A percentile compares a stretch with the other conserved stretches of the same genome.
phyloP scores from a whole-genome alignment of 2,797 vertebrate species.

The Pelochelys cantorii region DNA sequence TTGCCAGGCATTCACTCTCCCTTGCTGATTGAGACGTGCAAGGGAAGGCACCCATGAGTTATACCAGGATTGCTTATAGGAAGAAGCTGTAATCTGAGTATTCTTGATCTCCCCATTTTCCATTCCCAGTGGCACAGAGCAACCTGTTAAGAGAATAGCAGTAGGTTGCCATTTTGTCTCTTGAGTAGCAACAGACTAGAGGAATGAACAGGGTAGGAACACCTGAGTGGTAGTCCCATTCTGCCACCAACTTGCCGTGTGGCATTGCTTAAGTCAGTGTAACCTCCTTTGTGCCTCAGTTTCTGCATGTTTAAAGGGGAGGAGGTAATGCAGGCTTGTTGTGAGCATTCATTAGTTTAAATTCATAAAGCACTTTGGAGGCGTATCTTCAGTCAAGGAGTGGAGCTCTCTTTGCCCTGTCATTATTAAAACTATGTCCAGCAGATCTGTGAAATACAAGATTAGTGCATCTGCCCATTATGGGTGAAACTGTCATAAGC shows the following conservation, averaged over 20 bases:
- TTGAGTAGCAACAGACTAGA: background rate
- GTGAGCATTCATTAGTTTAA: background rate
- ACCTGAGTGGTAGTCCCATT: background rate
- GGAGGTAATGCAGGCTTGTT: background rate
- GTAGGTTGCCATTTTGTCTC: background rate
- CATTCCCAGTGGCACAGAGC: constrained; percentile 93
- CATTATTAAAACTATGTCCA: background rate
- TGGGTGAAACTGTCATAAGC: background rate
- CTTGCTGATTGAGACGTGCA: constrained; percentile 90
- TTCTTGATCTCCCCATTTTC: constrained; percentile 86
- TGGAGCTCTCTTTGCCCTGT: background rate
- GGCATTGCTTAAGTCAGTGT: background rate
- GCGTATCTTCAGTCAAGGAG: no score
- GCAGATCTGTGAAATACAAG: background rate
- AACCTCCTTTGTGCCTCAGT: background rate
- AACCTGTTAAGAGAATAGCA: constrained; percentile 82
- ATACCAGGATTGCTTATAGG: constrained; percentile 85
- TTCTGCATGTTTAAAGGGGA: background rate
- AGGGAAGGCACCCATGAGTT: constrained; percentile 84
- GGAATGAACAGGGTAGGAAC: background rate
- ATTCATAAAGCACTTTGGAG: background rate
- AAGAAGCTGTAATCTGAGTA: constrained; percentile 89
- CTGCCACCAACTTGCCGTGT: background rate
- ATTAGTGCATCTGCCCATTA: background rate
- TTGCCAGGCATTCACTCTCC: constrained; percentile 91